phyloP scores from a whole-genome alignment of 2,797 vertebrate genomes.

The Ctenosaura bakeri region DNA sequence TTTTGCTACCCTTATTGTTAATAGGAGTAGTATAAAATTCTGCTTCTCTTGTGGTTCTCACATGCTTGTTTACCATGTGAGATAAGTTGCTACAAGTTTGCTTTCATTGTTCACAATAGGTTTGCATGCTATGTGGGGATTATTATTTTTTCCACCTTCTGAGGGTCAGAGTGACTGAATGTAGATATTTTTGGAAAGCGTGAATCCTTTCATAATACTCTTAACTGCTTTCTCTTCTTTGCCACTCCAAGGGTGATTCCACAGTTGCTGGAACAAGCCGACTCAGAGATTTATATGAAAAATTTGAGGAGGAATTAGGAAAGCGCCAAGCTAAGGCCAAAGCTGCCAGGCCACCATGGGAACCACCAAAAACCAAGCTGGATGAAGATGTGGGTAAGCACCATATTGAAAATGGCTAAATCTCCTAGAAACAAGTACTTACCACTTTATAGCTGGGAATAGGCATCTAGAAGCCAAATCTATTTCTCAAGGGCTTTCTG shows the following conservation, averaged over 20 bases:
- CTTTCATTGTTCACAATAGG: no score
- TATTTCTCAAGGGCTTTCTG: neutral
- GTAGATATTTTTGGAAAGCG: neutral
- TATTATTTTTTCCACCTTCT: neutral
- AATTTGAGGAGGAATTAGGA: slow-evolving; percentile 93
- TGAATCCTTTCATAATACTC: neutral
- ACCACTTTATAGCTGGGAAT: neutral
- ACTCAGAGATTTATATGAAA: slow-evolving; percentile 90
- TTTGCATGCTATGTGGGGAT: no score
- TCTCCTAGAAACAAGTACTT: neutral
- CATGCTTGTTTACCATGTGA: neutral
- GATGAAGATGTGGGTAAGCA: slow-evolving; percentile 92
- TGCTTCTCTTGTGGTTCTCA: neutral
- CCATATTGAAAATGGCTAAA: neutral
- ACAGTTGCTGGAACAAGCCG: slow-evolving; percentile 97
- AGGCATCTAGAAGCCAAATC: neutral
- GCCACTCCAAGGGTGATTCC: slow-evolving; percentile 89
- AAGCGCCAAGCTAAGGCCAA: slow-evolving; percentile 91
- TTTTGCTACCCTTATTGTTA: neutral
- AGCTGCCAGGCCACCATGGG: slow-evolving; percentile 90
- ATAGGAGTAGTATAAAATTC: neutral
- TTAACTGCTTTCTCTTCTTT: slow-evolving; percentile 15
- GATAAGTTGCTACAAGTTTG: neutral
- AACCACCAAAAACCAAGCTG: slow-evolving; percentile 95
- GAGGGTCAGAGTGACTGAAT: neutral